Base-by-base conservation (phyloP, 1,140 invertebrate genomes). In the Drosophila tristis region DNA sequence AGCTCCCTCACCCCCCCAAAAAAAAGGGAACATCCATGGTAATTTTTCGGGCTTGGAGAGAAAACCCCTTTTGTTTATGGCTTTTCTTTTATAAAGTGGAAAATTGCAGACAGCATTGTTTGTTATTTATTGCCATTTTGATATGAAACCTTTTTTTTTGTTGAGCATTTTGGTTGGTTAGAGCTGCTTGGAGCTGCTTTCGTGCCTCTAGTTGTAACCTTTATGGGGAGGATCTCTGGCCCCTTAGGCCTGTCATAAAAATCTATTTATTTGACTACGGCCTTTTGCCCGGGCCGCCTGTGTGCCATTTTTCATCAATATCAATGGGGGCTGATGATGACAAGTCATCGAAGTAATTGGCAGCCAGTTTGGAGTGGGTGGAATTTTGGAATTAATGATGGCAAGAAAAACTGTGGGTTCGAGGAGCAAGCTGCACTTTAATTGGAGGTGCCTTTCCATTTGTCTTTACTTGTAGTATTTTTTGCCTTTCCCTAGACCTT, bases 101-200 rank as follows among this genome's bases (percentile, higher is more conserved):
- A 86, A 87, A 86, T 86, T 86, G 82, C 81, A 86, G 81, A 86
- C 81, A 87, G 81, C 81, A 86, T 86, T 86, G 81, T 86, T 86
- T 86, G 81, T 86, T 86, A 86, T 86, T 86, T 86, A 86, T 86
- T 87, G 82, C 81, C 82, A 86, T 87, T 86, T 86, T 86, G 81
- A 86, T 86, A 86, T 78, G 74, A 82, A 75, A 77, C 82, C 63
- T 87, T 86, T 73, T 78, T 80, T 67, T 65, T 74, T 80, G 64
- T 68, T 51, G 7, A 16, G 51, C 11, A 31, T 16, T 35, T 35
- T 35, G 8, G 5, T 9, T 9, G 9, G 16, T 15, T 42, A 45
- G 49, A 9, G 31, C 31, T 35, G 35, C 16, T 15, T 42, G 29
- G 49, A 9, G 31, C 31, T 35, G 35, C 16, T 42, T 58, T 51